A percentile compares a stretch with the other conserved stretches of the same genome.
phyloP scores from a whole-genome alignment of 92 coral and sea anemone species.

The Paramuricea clavata region DNA sequence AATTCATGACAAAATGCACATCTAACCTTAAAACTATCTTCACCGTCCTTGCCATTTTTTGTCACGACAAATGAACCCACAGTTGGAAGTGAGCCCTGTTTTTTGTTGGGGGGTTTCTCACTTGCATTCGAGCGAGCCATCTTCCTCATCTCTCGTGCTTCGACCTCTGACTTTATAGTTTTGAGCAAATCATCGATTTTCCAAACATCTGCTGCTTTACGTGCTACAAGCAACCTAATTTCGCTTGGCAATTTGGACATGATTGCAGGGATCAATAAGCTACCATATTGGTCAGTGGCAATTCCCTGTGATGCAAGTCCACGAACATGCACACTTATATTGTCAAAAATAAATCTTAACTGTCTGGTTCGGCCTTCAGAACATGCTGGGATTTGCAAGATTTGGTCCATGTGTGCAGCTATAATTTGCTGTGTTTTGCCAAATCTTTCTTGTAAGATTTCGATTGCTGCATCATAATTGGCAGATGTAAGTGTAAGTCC shows the following conservation, averaged over 20 bases:
- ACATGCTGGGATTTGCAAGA: conserved; percentile 31
- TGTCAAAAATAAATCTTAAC: conserved; percentile 9
- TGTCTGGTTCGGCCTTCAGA: conserved; percentile 18
- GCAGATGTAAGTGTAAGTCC: conserved; percentile 44
- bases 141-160: conserved; percentile 28
- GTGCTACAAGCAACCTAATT: conserved; percentile 37
- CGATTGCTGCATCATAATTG: conserved; percentile 43
- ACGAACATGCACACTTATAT: conserved; percentile 27
- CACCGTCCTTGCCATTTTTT: conserved; percentile 7
- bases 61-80: conserved; percentile 16
- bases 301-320: conserved; percentile 48
- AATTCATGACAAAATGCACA: conserved; percentile 19
- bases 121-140: conserved; percentile 1
- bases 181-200: too few relatives aligned
- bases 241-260: too few relatives aligned
- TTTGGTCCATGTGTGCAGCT: too few relatives aligned
- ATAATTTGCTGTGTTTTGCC: too few relatives aligned
- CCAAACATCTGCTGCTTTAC: too few relatives aligned
- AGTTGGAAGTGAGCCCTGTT: too few relatives aligned
- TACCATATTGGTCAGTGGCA: too few relatives aligned
- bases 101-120: not conserved
- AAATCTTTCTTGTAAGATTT: too few relatives aligned
- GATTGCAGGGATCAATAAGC: too few relatives aligned
- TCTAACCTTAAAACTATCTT: not conserved
- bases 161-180: too few relatives aligned